Base-by-base conservation (phyloP, 2,888 invertebrate species). In the Stenchaetothrips biformis region DNA sequence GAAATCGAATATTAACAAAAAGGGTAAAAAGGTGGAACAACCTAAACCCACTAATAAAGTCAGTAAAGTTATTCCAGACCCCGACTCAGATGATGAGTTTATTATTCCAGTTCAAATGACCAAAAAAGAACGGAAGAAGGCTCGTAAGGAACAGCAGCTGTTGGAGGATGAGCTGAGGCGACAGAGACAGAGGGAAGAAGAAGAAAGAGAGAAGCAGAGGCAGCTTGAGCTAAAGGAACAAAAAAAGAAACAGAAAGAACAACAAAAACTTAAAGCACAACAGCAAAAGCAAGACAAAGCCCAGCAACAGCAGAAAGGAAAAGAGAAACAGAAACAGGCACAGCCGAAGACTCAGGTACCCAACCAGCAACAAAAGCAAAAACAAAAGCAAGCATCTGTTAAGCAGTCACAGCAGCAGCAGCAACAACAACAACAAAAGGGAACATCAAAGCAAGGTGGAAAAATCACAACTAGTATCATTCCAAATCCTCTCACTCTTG, bases 111-210 rank as follows among this genome's bases (percentile, higher is more conserved):
- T 74, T 25, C 67, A 74, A 9, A 80, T 48, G 80, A 80, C 49
- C 78, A 80, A 77, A 18, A 77, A 77, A 85, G 85, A 74, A 82
- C 86, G 7, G 0, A 87, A 87, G 0, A 89, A 89, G 85, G 89
- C 89, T 81, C 89, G 89, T 82, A 83, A 87, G 82, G 88, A 87
- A 48, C 81, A 86, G 77, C 84, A 88, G 4, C 88, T 88, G 0
- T 88, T 87, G 77, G 87, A 88, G 84, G 80, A 80, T 18, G 59
- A 81, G 77, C 79, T 82, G n/a, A 47, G 59, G 13, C 77, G n/a
- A 21, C 53, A 74, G 47, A 77, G 37, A 16, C 67, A 25, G 21
- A 74, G 25, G 25, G 81, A 79, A 48, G 79, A 80, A 47, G 77
- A 67, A 25, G 59, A 67, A 48, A 27, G 77, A n/a, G 59, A 78